Base-by-base conservation (phyloP, 2,888 invertebrate genomes). In the Drepana falcataria region DNA sequence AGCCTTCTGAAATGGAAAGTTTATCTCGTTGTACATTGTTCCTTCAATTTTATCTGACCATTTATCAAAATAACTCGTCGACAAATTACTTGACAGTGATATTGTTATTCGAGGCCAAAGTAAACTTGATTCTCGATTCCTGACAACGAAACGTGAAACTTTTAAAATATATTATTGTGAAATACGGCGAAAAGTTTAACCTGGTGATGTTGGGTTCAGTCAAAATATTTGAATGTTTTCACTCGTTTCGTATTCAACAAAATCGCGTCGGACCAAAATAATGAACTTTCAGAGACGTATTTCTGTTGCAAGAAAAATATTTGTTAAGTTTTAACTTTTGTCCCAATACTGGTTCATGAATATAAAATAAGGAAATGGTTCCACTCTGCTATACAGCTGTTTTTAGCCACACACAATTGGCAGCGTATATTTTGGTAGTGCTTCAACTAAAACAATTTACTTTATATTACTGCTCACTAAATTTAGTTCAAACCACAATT, bases 101-200 rank as follows among this genome's bases (percentile, higher is more conserved):
- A 75, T 69, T 75, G 69, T 72, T 69, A 72, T 72, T 75, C 69
- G 64, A 52, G 54, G 21, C 21, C 21, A 21, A 21, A 60, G 59
- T 56, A 66, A 64, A 66, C 61, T 63, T 2, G 60, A 44, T 64
- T 58, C 60, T 54, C 53, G 53, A 64, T 62, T 56, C 61, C 66
- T 70, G 70, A 75, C 71, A 75, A 71, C 68, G 69, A 72, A 73
- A 69, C 63, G 63, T 65, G 64, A 69, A 79, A 79, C 74, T 79
- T 77, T 74, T 64, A 70, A 75, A 75, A 78, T 74, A 78, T 70
- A 76, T 78, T 79, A 77, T 72, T 73, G 64, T 78, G 73, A 78
- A 78, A 73, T 75, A 76, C 65, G 67, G 63, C 55, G 53, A 59
- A 65, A 76, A 77, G 69, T 79, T 75, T 69, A 75, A 75, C 67